Base-by-base conservation (phyloP, 2,113 vertebrate genomes). In the Pachypanchax playfairii region DNA sequence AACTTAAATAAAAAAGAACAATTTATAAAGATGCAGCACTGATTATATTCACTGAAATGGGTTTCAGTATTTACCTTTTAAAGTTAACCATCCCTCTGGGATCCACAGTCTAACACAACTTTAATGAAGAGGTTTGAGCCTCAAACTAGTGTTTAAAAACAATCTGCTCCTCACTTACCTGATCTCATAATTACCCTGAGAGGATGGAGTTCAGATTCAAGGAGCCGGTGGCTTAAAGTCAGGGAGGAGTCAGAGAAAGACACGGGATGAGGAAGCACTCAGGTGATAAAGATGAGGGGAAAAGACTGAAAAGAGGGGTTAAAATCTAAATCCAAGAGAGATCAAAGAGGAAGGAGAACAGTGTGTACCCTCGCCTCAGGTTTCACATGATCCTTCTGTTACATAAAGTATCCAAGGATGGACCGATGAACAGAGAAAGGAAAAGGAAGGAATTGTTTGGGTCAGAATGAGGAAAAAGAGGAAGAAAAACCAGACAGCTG, bases 121-220 rank as follows among this genome's bases (percentile, higher is more conserved):
- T 73, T 66, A 74, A 61, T 24, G 58, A 73, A 60, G 61, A 71
- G 70, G 31, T 43, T 51, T 58, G 81, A 73, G 57, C 68, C 75
- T 61, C 42, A 79, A 86, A 87, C 50, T 70, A 69, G 70, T 41
- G 69, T 83, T 89, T 89, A 70, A 82, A 73, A 80, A 52, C 65
- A 35, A 61, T 70, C 49, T 2, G 18, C 73, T 63, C 73, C 77
- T 76, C 76, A 64, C 70, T 25, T 59, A 58, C 70, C 50, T 85
- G 73, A 88, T 72, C 86, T 85, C 50, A 72, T 89, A 86, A 89
- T 88, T 81, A 72, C 72, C 71, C 57, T 57, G 57, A 79, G 58
- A 84, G 65, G 67, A 83, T 58, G 66, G 63, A 61, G 80, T 28
- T 79, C 31, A 79, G 71, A 83, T 54, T n/a, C 17, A 0, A 68